A percentile compares a stretch with the other conserved stretches of the same genome.
phyloP scores from a whole-genome alignment of 1,140 invertebrate genomes.

The Eurosta solidaginis region DNA sequence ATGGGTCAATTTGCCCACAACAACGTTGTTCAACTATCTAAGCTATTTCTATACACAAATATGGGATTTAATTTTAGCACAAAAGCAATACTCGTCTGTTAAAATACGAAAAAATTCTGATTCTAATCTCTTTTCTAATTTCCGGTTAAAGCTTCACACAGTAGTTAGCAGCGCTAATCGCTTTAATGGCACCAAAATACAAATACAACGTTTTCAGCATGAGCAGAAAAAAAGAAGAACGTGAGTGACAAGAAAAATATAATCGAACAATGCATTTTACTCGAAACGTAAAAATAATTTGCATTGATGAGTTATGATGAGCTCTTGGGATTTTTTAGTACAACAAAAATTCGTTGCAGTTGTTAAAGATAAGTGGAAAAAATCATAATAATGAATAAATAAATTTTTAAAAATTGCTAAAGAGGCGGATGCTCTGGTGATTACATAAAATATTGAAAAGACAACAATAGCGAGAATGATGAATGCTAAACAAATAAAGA shows the following conservation, averaged over 20 bases:
- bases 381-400: neutral
- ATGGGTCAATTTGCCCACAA: too few relatives aligned
- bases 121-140: constrained; percentile 17
- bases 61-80: too few relatives aligned
- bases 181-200: neutral
- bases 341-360: neutral
- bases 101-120: neutral
- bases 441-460: neutral
- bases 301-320: neutral
- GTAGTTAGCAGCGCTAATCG: neutral
- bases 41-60: too few relatives aligned
- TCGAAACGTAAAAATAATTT: neutral
- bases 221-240: neutral
- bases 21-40: too few relatives aligned
- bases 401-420: neutral
- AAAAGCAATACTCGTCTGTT: neutral
- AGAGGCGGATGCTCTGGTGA: neutral
- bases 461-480: neutral
- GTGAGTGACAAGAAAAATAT: neutral
- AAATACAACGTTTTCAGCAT: neutral
- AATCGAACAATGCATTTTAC: neutral
- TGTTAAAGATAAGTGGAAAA: neutral
- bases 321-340: neutral
- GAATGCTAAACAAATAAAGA: neutral
- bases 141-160: neutral